Evolutionary conservation across 2,797 vertebrate genomes (phyloP).

Genomic region (Characodon lateralis): DNA sequence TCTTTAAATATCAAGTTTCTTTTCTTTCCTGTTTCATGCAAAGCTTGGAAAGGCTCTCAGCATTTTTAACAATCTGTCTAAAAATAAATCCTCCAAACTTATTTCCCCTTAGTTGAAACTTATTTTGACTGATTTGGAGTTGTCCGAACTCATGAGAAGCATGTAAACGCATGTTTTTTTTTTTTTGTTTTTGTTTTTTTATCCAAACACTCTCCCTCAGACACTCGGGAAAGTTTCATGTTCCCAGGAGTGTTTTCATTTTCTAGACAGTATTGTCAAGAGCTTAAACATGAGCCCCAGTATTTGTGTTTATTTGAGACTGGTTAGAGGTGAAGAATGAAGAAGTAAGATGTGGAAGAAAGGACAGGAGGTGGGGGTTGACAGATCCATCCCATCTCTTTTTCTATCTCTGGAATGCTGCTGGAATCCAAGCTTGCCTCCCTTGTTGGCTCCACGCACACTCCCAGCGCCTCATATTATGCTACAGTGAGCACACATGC

Average conservation of each 20-base stretch:
- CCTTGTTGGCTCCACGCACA: slow-evolving; percentile 59
- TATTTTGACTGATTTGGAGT: slow-evolving; percentile 35
- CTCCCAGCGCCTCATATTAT: slow-evolving; percentile 60
- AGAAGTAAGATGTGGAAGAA: slow-evolving; percentile 41
- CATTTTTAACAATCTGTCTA: slow-evolving; percentile 26
- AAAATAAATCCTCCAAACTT: slow-evolving; percentile 13
- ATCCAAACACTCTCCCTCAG: slow-evolving; percentile 1
- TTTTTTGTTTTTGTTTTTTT: background rate
- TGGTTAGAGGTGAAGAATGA: slow-evolving; percentile 33
- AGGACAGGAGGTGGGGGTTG: slow-evolving; percentile 52
- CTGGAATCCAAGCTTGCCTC: slow-evolving; percentile 68
- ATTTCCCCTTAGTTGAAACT: slow-evolving; percentile 38
- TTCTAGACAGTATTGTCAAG: slow-evolving; percentile 44
- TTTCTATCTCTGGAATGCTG: slow-evolving; percentile 69
- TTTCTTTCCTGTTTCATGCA: background rate
- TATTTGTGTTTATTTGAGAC: slow-evolving; percentile 24
- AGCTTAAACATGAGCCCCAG: slow-evolving; percentile 47
- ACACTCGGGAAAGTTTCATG: slow-evolving; percentile 11
- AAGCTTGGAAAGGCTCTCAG: background rate
- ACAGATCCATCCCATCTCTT: slow-evolving; percentile 66
- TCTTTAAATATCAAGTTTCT: too few species aligned
- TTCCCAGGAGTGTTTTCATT: slow-evolving; percentile 37
- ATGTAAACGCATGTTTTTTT: slow-evolving; percentile 5
- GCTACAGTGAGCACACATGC: slow-evolving; percentile 22
- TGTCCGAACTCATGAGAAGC: slow-evolving; percentile 22